Base-by-base conservation (phyloP, 2,113 vertebrate genomes). In the Pterocles gutturalis region DNA sequence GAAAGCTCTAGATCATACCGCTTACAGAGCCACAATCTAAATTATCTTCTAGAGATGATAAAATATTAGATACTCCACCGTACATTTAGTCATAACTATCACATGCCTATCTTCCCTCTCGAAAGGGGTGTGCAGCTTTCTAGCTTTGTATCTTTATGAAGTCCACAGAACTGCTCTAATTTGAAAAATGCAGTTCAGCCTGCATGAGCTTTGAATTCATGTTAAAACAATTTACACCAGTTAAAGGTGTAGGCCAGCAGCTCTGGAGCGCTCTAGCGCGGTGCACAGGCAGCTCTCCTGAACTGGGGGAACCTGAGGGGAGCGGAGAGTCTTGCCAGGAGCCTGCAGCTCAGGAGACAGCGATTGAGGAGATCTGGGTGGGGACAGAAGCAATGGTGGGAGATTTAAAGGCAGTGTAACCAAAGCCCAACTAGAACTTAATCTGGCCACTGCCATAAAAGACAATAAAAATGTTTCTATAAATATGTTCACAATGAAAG, bases 251-350 rank as follows among this genome's bases (percentile, higher is more conserved):
- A 29, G 41, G 41, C 41, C 41, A 36, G 16, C 26, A 67, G 20
- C 38, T 55, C 25, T 0, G 0, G 49, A 54, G 13, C 0, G 1
- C 38, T 17, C 24, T 5, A 29, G 49, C 0, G 1, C 3, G 3
- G 14, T 8, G 24, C 60, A 58, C 9, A 9, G 33, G 10, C 3
- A 1, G 4, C 24, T 11, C 34, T 58, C 55, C 41, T 12, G 7
- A 67, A 45, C 17, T 4, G 11, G 24, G 18, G 17, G n/a, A 46
- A 34, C 18, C 18, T 58, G 41, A 19, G 33, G 33, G 33, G 33
- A 34, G 41, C 10, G 3, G 24, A 34, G 24, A 16, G 7, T 46
- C 33, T 17, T 1, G 2, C 13, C 24, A 12, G 18, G 10, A 57
- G 31, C 22, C 53, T 4, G 5, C 38, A 73, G 29, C 15, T 48